Evolutionary conservation across 2,888 invertebrate genomes (phyloP), one percentile per base, ranked within the genome.

Genomic region (Andrena trimmerana): DNA sequence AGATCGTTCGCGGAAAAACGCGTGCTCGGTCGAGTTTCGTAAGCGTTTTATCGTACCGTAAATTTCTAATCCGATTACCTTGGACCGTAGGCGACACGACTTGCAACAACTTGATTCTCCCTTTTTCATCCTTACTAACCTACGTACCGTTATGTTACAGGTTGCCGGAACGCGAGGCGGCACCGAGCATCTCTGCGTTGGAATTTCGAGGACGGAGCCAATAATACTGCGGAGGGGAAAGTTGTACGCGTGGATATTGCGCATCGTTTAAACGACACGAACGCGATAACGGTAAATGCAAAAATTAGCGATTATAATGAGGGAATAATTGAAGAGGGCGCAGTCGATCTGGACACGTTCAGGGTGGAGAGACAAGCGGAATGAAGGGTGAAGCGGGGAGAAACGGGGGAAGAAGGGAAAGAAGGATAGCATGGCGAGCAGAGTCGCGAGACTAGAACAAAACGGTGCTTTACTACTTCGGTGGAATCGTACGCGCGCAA

Each of bases 51-150:
- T 84, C 87, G 85, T 78, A 67, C 75, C 75, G 83, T 81, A 78
- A 89, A 86, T 85, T 79, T 78, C 70, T 82, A 70, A 83, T 85
- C 69, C 85, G 86, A 88, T 87, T 86, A 89, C 71, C 77, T 16
- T 80, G 62, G 81, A 79, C 70, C 33, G 10, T 74, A 82, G 78
- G 86, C 78, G 60, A 75, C 78, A 72, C 29, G 67, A 74, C 81
- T 74, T 79, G 81, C 83, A 82, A 72, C 78, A 77, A 70, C 84
- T 77, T 81, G 82, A 68, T 31, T 31, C 60, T n/a, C 31, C 8
- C 20, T 20, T 2, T 52, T 20, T 52, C 52, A 20, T 20, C n/a
- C 8, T 2, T 7, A 2, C 20, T 2, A 52, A 42, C 13, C 16
- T 16, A 42, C 0, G 16, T 5, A 0, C 42, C 42, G 1, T 42